Percentiles rank a stretch among this genome's conserved stretches.
Evolutionary conservation across 2,888 invertebrate genomes (phyloP).

Genomic region (Diogma glabrata): DNA sequence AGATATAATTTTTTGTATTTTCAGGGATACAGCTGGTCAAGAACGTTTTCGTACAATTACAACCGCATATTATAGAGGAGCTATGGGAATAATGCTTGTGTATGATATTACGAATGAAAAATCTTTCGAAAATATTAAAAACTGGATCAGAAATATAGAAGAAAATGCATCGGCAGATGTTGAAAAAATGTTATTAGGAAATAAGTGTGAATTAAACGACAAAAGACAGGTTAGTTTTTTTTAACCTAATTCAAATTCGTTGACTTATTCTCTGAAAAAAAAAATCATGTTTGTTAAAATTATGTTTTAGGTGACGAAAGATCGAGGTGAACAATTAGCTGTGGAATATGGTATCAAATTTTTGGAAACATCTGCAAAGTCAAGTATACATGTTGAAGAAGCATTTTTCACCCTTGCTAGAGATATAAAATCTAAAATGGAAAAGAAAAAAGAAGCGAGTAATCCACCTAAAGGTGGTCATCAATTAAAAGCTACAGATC

Average conservation of each 20-base stretch:
- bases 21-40: constrained; percentile 97
- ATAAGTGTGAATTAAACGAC: constrained; percentile 96
- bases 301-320: constrained; percentile 65
- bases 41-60: constrained; percentile 98
- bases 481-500: constrained; percentile 66
- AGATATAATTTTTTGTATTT: too few relatives aligned
- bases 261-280: too few relatives aligned
- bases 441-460: constrained; percentile 79
- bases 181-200: constrained; percentile 97
- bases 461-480: constrained; percentile 78
- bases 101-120: constrained; percentile 99
- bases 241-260: too few relatives aligned
- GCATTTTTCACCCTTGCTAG: constrained; percentile 95
- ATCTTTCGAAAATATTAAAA: constrained; percentile 97
- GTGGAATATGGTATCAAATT: constrained; percentile 98
- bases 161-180: constrained; percentile 98
- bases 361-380: constrained; percentile 98
- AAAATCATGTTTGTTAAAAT: background rate
- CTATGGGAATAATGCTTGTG: constrained; percentile 99
- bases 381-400: constrained; percentile 94
- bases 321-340: constrained; percentile 92
- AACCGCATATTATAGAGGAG: constrained; percentile 98
- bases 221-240: constrained; percentile 62
- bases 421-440: constrained; percentile 97
- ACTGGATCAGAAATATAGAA: constrained; percentile 98